Base-by-base conservation (phyloP, 2,113 vertebrate species). In the Zapornia atra region DNA sequence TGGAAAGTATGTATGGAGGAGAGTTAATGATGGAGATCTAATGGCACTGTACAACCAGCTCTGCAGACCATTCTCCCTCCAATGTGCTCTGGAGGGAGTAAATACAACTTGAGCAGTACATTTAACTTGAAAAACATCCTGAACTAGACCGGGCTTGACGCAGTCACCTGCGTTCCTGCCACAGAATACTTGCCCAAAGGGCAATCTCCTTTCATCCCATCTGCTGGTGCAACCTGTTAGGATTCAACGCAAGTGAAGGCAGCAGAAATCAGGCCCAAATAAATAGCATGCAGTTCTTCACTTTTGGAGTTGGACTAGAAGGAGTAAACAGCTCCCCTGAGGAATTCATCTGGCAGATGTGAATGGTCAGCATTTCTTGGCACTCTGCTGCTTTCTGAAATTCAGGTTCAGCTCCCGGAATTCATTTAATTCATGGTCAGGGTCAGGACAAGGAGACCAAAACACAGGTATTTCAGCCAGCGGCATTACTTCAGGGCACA, bases 391-490 rank as follows among this genome's bases (percentile, higher is more conserved):
- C 95, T 94, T 97, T 98, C 90, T 96, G 94, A 96, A 80, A 96
- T 92, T 95, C 97, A 98, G 33, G 88, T 98, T 98, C 97, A 97
- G 97, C 98, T 98, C 97, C 95, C 36, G 34, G 96, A 92, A 97
- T 97, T 97, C 97, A 78, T 90, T 96, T 70, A 92, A 91, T 75
- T 96, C 81, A 70, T 93, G 96, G 97, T 97, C 96, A 98, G 89
- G 87, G 94, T 92, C 83, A 90, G 61, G 28, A 71, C 53, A 29
- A 0, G 1, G 66, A 44, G n/a, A 25, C 42, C 56, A 79, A 70
- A 82, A 51, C 59, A n/a, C 24, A 80, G 29, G 50, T 81, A n/a
- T 77, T 46, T 29, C 79, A 88, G 33, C 40, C 38, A 11, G 21
- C 10, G 38, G 50, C 77, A 46, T 29, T 57, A 28, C 57, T 42